A percentile compares a stretch with the other conserved stretches of the same genome.
phyloP scores from a whole-genome alignment of 2,113 vertebrate genomes.

The Lamprotornis superbus region DNA sequence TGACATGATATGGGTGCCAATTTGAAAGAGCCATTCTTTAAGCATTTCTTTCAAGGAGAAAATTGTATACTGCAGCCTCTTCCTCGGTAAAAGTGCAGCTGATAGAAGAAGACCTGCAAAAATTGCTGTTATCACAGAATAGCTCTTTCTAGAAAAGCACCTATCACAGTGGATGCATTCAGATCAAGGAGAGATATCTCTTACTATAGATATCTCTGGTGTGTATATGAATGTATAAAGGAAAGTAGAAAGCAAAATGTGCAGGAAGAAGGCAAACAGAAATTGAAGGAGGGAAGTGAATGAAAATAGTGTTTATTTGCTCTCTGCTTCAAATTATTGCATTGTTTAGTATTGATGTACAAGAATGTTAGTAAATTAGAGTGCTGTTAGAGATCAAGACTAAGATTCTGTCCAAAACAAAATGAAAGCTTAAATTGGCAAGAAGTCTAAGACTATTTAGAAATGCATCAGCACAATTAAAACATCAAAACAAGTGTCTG shows the following conservation, averaged over 20 bases:
- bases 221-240: neutral
- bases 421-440: neutral
- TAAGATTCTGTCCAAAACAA: neutral
- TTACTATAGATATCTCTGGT: neutral
- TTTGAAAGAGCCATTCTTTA: constrained; percentile 46
- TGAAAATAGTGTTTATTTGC: neutral
- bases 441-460: neutral
- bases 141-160: neutral
- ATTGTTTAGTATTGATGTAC: neutral
- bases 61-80: neutral
- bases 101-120: constrained; percentile 9
- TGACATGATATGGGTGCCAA: neutral
- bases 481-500: neutral
- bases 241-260: neutral
- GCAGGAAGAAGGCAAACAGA: neutral
- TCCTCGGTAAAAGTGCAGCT: neutral
- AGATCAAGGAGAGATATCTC: neutral
- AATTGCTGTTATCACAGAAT: constrained; percentile 41
- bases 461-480: neutral
- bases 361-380: neutral
- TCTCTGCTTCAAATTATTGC: neutral
- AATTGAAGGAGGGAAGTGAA: neutral
- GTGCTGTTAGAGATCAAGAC: neutral
- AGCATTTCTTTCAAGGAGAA: constrained; percentile 49
- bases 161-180: neutral